These are phyloP conservation scores for Drosophila limbata DNA, from an alignment of 2,888 invertebrate genomes.

Conservation along the genomic window DNA sequence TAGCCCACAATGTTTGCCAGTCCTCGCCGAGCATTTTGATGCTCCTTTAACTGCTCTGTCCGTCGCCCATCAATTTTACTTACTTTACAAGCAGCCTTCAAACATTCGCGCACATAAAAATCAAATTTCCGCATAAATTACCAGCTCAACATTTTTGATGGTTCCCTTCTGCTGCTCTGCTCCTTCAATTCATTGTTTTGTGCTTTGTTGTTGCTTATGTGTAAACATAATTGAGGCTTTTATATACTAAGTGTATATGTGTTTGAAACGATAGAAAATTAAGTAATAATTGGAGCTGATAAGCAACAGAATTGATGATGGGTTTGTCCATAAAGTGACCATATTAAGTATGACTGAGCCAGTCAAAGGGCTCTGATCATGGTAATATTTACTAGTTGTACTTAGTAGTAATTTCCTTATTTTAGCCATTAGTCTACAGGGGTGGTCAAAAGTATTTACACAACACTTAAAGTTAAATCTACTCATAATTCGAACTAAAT, in stretches of 20 bases:
- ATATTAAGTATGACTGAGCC: background rate
- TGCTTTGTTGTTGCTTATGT: conserved; percentile 31
- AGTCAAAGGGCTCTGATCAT: background rate
- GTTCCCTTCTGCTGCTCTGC: conserved; percentile 1
- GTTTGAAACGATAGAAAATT: conserved; percentile 35
- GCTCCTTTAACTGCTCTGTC: conserved; percentile 71
- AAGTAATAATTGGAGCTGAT: conserved; percentile 47
- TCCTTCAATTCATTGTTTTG: conserved; percentile 4
- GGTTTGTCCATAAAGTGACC: conserved; percentile 11
- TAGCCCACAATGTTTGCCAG: conserved; percentile 55
- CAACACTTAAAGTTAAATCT: too few species aligned
- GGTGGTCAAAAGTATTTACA: too few species aligned
- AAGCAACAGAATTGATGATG: conserved; percentile 23
- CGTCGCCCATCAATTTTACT: conserved; percentile 76
- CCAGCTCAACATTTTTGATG: conserved; percentile 64
- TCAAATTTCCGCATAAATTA: conserved; percentile 78
- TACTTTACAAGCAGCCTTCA: conserved; percentile 56
- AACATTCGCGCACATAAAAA: conserved; percentile 68
- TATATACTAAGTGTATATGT: conserved; percentile 27
- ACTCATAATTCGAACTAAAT: too few species aligned
- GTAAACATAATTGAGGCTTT: conserved; percentile 61
- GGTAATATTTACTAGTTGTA: too few species aligned
- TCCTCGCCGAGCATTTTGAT: conserved; percentile 48
- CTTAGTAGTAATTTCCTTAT: too few species aligned
- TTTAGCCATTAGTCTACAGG: too few species aligned